Conservation (phyloP, 2,797 vertebrate species). For the Denticeps clupeoides region DNA sequence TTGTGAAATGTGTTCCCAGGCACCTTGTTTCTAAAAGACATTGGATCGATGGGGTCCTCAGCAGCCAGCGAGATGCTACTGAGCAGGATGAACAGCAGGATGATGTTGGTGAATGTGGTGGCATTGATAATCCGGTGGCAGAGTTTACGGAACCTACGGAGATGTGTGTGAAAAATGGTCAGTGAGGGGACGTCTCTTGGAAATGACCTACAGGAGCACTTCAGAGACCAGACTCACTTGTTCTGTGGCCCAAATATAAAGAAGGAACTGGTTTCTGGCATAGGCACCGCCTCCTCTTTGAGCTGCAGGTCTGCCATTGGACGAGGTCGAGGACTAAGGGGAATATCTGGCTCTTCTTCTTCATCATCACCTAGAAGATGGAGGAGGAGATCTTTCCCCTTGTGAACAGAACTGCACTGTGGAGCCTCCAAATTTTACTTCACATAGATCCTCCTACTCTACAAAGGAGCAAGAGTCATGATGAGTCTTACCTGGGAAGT, state of each 20-base stretch:
- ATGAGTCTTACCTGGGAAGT: constrained; percentile 87
- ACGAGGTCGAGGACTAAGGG: constrained; percentile 78
- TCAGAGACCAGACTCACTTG: too few relatives aligned
- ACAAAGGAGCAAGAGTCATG: too few relatives aligned
- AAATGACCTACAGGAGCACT: too few relatives aligned
- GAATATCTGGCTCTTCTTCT: constrained; percentile 88
- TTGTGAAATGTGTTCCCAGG: background rate
- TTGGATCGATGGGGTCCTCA: constrained; percentile 80
- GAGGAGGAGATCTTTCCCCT: background rate
- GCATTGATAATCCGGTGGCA: constrained; percentile 87
- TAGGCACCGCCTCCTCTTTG: constrained; percentile 87
- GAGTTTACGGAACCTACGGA: constrained; percentile 73
- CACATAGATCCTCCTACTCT: too few relatives aligned
- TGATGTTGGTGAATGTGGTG: constrained; percentile 94
- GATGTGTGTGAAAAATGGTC: too few relatives aligned
- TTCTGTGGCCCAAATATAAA: constrained; percentile 92
- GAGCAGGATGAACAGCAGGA: constrained; percentile 89
- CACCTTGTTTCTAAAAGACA: constrained; percentile 83
- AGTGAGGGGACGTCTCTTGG: too few relatives aligned
- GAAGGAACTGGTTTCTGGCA: constrained; percentile 87
- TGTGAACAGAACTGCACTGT: background rate
- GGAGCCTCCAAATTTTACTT: background rate
- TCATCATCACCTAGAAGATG: constrained; percentile 76
- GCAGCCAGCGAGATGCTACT: constrained; percentile 84
- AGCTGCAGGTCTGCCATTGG: constrained; percentile 86